These are phyloP conservation scores for Archocentrus centrarchus DNA, from an alignment of 2,113 vertebrate genomes.

Conservation along the genomic window DNA sequence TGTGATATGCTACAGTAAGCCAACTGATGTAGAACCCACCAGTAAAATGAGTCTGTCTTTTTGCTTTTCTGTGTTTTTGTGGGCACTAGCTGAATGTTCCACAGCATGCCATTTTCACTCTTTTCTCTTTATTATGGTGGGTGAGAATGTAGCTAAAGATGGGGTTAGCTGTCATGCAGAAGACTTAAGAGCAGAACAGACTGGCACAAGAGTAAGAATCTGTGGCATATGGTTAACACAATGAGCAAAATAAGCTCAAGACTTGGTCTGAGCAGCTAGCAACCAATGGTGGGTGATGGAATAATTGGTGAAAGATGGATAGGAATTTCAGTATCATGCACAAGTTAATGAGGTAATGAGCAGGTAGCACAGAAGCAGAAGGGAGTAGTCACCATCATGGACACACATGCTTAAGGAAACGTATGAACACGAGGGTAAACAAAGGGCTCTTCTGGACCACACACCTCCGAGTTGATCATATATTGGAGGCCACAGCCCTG, in stretches of 20 bases:
- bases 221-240: not conserved
- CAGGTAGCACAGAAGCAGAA: not conserved
- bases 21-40: not conserved
- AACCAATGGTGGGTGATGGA: not conserved
- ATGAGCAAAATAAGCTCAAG: conserved; percentile 4
- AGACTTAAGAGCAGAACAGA: not conserved
- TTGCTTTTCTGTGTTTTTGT: not conserved
- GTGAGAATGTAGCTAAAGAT: not conserved
- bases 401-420: not conserved
- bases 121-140: not conserved
- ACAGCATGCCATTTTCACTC: not conserved
- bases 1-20: not conserved
- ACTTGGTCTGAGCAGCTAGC: not conserved
- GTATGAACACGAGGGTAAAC: not conserved
- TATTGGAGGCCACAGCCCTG: not conserved
- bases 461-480: not conserved
- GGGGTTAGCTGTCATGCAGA: not conserved
- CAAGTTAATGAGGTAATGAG: too few relatives aligned
- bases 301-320: not conserved
- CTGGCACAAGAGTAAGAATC: not conserved
- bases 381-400: not conserved
- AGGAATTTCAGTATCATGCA: not conserved
- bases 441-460: not conserved
- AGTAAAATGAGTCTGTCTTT: not conserved
- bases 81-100: not conserved